Conservation (phyloP, 2,113 vertebrate species). For the Psittacula cyanocephala region DNA sequence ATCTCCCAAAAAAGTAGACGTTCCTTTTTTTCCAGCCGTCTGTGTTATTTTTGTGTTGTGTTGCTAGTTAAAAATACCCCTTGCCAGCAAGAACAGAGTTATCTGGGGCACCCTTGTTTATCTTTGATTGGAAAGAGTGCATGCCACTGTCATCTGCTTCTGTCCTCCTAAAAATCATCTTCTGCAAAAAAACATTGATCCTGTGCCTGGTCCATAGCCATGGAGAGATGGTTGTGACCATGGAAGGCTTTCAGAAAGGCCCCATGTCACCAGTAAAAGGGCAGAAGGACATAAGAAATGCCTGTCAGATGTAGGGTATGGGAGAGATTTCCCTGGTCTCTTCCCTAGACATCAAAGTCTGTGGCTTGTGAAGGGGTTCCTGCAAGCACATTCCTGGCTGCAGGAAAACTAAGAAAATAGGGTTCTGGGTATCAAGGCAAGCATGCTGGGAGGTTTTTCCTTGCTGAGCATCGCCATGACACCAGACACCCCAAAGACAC, state of each 20-base stretch:
- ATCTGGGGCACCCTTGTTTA: conserved; percentile 59
- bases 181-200: background rate
- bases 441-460: background rate
- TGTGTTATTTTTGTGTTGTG: background rate
- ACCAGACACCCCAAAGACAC: background rate
- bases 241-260: background rate
- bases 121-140: conserved; percentile 41
- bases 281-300: background rate
- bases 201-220: background rate
- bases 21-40: background rate
- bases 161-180: background rate
- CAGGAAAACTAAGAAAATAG: background rate
- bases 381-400: background rate
- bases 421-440: background rate
- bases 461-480: background rate
- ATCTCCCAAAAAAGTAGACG: background rate
- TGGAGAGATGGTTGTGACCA: background rate
- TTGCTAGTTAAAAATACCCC: conserved; percentile 34
- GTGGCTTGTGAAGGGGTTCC: background rate
- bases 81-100: conserved; percentile 27
- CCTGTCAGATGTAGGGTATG: background rate
- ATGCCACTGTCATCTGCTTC: background rate
- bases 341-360: background rate
- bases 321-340: background rate
- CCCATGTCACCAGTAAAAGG: rapidly evolving